phyloP scores from a whole-genome alignment of 2,888 invertebrate genomes.

The Rhabditoides inermis region DNA sequence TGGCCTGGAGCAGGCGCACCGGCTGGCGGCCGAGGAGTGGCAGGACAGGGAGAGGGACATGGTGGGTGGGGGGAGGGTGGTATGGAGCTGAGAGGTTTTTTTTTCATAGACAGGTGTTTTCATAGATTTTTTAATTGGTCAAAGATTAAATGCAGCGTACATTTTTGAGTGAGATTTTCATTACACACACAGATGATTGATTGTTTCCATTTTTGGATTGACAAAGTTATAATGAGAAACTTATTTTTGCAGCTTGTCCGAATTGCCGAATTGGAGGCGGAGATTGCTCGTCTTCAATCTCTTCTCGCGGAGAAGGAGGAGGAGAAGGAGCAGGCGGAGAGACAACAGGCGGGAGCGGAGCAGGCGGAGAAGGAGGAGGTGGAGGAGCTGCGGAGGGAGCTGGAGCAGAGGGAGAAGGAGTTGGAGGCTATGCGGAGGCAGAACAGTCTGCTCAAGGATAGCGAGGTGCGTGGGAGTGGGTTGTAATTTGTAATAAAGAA shows the following conservation, averaged over 20 bases:
- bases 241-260: too few relatives aligned
- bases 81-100: neutral
- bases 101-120: neutral
- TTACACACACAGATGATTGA: too few relatives aligned
- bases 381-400: neutral
- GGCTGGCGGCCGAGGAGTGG: too few relatives aligned
- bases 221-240: too few relatives aligned
- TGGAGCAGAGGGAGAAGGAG: neutral
- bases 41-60: neutral
- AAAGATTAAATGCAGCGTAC: neutral
- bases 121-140: neutral
- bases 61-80: neutral
- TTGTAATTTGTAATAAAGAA: too few relatives aligned
- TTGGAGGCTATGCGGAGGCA: neutral
- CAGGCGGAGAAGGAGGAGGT: neutral
- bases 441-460: neutral
- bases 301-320: too few relatives aligned
- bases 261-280: too few relatives aligned
- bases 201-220: too few relatives aligned
- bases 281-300: too few relatives aligned
- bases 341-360: neutral
- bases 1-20: neutral
- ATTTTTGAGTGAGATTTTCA: too few relatives aligned
- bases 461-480: too few relatives aligned
- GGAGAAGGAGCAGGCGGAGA: conserved; percentile 1